Conservation (phyloP, 1,140 invertebrate genomes). For the Andrena cerasifolii region DNA sequence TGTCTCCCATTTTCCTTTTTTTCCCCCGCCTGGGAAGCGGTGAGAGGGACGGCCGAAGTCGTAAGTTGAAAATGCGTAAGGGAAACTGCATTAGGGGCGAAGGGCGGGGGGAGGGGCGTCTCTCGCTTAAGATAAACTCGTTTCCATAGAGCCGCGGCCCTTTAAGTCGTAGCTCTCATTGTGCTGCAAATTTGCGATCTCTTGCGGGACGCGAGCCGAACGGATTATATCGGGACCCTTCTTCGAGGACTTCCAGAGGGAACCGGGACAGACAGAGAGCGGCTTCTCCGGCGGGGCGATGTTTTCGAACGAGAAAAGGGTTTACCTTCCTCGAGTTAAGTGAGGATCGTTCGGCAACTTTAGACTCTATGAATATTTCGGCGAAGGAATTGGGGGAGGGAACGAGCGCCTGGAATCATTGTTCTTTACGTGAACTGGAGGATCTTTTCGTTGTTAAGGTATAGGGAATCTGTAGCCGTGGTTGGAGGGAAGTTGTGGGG, state of each 20-base stretch:
- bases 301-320: conserved; percentile 43
- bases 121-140: conserved; percentile 59
- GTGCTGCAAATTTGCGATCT: conserved; percentile 56
- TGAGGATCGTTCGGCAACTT: conserved; percentile 7
- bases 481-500: too few species aligned
- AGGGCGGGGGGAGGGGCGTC: conserved; percentile 46
- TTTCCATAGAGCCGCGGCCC: conserved; percentile 49
- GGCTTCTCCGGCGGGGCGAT: conserved; percentile 7
- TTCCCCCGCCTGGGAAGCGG: neutral
- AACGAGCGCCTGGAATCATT: neutral
- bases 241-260: neutral
- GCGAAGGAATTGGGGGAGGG: neutral
- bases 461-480: too few species aligned
- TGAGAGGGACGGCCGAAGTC: neutral
- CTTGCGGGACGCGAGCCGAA: conserved; percentile 14
- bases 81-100: conserved; percentile 58
- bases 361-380: conserved; percentile 27
- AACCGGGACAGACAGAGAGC: too few species aligned
- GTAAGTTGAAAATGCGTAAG: conserved; percentile 49
- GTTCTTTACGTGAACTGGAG: neutral
- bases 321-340: conserved; percentile 34
- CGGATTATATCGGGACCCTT: conserved; percentile 16
- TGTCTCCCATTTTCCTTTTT: conserved; percentile 4
- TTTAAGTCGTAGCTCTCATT: conserved; percentile 55
- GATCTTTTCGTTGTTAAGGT: neutral